These are phyloP conservation scores for Neocrepidodera transversa DNA, from an alignment of 2,888 invertebrate species.

Conservation along the genomic window DNA sequence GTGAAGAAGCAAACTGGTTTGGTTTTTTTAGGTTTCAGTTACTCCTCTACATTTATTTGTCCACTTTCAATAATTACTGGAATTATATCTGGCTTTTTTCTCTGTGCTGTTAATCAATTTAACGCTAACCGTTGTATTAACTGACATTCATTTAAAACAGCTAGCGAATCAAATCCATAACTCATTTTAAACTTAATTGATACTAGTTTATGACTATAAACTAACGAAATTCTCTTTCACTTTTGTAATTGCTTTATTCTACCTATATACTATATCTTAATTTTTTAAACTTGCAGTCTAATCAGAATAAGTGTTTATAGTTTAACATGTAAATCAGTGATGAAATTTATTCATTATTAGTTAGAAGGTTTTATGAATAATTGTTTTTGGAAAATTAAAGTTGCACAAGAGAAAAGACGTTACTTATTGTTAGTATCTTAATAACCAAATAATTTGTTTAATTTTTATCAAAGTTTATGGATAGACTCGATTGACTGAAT, in stretches of 20 bases:
- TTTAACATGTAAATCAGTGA: too few relatives aligned
- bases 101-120: conserved; percentile 23
- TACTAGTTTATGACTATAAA: conserved; percentile 5
- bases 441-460: too few relatives aligned
- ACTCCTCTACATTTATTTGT: conserved; percentile 27
- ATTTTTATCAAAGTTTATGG: too few relatives aligned
- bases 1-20: conserved; percentile 20
- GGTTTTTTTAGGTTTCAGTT: conserved; percentile 26
- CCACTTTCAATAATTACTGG: conserved; percentile 27
- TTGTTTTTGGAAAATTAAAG: too few relatives aligned
- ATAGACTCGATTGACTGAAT: too few relatives aligned
- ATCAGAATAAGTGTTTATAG: too few relatives aligned
- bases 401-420: too few relatives aligned
- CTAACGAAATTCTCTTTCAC: conserved; percentile 1
- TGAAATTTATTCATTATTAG: too few relatives aligned
- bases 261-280: too few relatives aligned
- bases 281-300: too few relatives aligned
- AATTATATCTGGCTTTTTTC: conserved; percentile 21
- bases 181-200: conserved; percentile 6
- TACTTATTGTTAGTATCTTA: too few relatives aligned
- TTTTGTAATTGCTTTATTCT: not conserved
- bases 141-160: conserved; percentile 16
- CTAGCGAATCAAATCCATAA: conserved; percentile 14
- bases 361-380: too few relatives aligned
- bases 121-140: conserved; percentile 15